Evolutionary conservation across 2,113 vertebrate genomes (phyloP).

Genomic region (sheep (Ovis aries)): ARS-UI_Ramb_v3.0 NC_056055.1:139036001-139036500

Average conservation of each 20-base stretch:
- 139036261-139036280: constrained; percentile 33
- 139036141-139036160: neutral
- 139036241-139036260: constrained; percentile 27
- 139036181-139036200: neutral
- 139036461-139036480: neutral
- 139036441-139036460: neutral
- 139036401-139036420: neutral
- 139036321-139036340: constrained; percentile 40
- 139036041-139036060: neutral
- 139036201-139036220: neutral
- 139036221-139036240: constrained; percentile 19
- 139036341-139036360: constrained; percentile 29
- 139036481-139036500: neutral
- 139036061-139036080: neutral
- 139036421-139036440: neutral
- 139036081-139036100: neutral
- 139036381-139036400: neutral
- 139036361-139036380: neutral
- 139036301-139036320: neutral
- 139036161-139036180: neutral
- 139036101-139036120: neutral
- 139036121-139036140: neutral
- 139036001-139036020: constrained; percentile 9
- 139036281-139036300: neutral
- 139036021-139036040: neutral